These are phyloP conservation scores for Pogonocichla stellata DNA, from an alignment of 2,113 vertebrate species.

Conservation along the genomic window DNA sequence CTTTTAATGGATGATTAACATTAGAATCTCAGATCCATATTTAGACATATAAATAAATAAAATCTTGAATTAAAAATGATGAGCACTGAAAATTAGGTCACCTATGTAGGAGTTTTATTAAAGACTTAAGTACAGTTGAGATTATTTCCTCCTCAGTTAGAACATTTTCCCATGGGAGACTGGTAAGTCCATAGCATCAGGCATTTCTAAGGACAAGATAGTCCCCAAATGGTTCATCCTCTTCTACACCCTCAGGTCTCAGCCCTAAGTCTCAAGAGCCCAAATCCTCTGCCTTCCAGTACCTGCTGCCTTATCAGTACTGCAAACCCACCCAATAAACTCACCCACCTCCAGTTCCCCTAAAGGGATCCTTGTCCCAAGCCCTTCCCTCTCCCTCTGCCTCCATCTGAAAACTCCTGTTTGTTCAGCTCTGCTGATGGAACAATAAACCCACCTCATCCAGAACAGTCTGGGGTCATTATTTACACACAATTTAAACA, in stretches of 20 bases:
- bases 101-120: neutral
- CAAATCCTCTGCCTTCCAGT: neutral
- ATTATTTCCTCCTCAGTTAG: neutral
- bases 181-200: accelerated
- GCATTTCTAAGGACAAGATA: neutral
- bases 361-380: neutral
- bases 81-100: neutral
- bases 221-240: neutral
- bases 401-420: neutral
- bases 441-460: neutral
- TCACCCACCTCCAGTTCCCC: neutral
- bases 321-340: neutral
- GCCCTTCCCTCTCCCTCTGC: neutral
- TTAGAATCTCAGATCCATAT: neutral
- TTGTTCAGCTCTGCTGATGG: neutral
- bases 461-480: neutral
- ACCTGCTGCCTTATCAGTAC: neutral
- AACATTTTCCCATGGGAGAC: neutral
- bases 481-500: neutral
- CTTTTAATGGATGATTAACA: neutral
- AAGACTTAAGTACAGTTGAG: neutral
- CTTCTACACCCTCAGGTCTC: neutral
- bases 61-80: neutral
- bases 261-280: neutral
- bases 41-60: neutral